Base-by-base conservation (phyloP, 1,140 invertebrate species). In the Luehdorfia chinensis region DNA sequence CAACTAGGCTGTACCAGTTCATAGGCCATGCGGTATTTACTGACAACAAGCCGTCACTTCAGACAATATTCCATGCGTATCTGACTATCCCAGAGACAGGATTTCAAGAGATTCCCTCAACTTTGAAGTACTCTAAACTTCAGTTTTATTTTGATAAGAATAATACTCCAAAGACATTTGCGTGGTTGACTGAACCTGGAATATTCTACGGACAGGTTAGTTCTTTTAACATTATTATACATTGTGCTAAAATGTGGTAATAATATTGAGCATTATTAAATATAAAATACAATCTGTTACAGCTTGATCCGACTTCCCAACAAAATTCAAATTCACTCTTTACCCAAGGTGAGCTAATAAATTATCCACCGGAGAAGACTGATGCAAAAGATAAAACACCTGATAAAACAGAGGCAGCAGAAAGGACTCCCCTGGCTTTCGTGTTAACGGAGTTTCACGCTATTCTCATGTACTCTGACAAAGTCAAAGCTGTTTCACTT, bases 361-460 rank as follows among this genome's bases (percentile, higher is more conserved):
- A 70, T 48, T 93, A 90, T 68, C 90, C 90, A 9, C 11, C 58
- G 4, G 63, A 68, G 2, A 51, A 52, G 31, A 48, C 84, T 64
- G 30, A 80, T 5, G 47, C 53, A 2, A 73, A 69, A 54, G 75
- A 25, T 12, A 4, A 23, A 15, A 23, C 18, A 1, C 13, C 37
- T 25, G 63, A 68, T 1, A 52, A 54, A 32, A 48, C 84, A 60
- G 32, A 81, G 3, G 46, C 53, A 2, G 68, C 66, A 53, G 76
- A 73, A 34, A 83, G 75, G 15, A 87, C 89, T 6, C 96, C 96
- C 0, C 79, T 94, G 3, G 90, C 93, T 0, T 94, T 98, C 68
- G 92, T 96, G 2, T 74, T 97, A 8, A 98, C 96, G 1, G 93
- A 98, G 76, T 98, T 97, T 84, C 97, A 99, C 81, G 92, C 93